Evolutionary conservation across 2,113 vertebrate genomes (phyloP).

Genomic region (Hippopotamus amphibius): DNA sequence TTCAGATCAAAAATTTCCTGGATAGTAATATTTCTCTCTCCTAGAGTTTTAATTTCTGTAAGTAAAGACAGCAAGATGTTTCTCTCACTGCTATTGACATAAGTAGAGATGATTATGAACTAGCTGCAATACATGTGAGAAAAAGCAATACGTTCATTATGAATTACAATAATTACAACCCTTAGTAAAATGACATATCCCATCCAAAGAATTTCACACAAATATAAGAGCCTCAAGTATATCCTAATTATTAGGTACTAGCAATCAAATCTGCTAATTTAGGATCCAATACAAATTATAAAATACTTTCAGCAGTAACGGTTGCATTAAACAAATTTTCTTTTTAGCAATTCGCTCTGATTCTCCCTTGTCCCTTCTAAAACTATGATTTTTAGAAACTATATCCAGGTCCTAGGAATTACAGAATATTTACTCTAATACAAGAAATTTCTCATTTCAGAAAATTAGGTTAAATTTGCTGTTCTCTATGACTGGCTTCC

Average conservation of each 20-base stretch:
- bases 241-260: background rate
- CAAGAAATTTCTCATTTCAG: background rate
- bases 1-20: background rate
- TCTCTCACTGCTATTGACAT: background rate
- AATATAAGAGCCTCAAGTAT: background rate
- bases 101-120: background rate
- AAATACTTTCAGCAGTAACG: background rate
- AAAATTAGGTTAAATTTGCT: background rate
- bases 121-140: background rate
- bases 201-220: background rate
- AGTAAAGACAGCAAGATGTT: background rate
- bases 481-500: background rate
- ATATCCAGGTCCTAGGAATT: background rate
- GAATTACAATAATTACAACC: background rate
- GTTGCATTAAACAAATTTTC: background rate
- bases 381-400: background rate
- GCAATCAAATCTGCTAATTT: background rate
- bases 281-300: background rate
- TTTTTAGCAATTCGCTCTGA: background rate
- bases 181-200: background rate
- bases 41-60: background rate
- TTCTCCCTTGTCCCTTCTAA: background rate
- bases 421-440: background rate
- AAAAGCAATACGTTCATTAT: background rate
- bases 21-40: background rate